Evolutionary conservation across 2,113 vertebrate genomes (phyloP).

Genomic region (Labeo catla): DNA sequence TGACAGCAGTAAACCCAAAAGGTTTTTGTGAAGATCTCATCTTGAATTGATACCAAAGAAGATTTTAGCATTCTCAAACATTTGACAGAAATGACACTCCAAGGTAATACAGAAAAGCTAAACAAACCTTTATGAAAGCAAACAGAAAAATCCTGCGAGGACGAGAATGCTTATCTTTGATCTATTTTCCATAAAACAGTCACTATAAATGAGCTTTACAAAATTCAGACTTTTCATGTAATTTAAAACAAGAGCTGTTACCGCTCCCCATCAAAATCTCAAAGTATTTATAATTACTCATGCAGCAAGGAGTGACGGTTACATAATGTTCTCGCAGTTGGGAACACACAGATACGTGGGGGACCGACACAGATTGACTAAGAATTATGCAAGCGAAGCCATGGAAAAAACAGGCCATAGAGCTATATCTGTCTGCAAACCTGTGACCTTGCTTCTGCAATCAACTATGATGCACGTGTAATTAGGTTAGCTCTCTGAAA

Average conservation of each 20-base stretch:
- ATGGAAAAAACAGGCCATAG: background rate
- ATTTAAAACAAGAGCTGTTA: slow-evolving; percentile 22
- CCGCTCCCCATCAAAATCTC: background rate
- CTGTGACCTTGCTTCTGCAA: slow-evolving; percentile 1
- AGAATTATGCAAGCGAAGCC: slow-evolving; percentile 22
- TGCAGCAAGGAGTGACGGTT: slow-evolving; percentile 20
- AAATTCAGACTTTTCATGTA: background rate
- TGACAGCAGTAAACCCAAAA: background rate
- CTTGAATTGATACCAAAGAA: background rate
- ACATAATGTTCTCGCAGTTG: slow-evolving; percentile 1
- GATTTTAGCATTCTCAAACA: background rate
- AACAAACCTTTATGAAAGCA: background rate
- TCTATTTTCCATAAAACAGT: background rate
- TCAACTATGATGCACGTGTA: background rate
- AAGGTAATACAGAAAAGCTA: background rate
- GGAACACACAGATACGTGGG: background rate
- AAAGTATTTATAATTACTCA: slow-evolving; percentile 30
- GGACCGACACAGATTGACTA: slow-evolving; percentile 28
- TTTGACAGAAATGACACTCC: background rate
- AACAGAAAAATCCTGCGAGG: background rate
- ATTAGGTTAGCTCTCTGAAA: background rate
- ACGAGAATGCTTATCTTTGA: background rate
- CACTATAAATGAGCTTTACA: background rate
- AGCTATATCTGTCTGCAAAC: slow-evolving; percentile 11
- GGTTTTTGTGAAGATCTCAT: background rate